Evolutionary conservation across 1,140 invertebrate genomes (phyloP).

Genomic region (Ceratina calcarata): DNA sequence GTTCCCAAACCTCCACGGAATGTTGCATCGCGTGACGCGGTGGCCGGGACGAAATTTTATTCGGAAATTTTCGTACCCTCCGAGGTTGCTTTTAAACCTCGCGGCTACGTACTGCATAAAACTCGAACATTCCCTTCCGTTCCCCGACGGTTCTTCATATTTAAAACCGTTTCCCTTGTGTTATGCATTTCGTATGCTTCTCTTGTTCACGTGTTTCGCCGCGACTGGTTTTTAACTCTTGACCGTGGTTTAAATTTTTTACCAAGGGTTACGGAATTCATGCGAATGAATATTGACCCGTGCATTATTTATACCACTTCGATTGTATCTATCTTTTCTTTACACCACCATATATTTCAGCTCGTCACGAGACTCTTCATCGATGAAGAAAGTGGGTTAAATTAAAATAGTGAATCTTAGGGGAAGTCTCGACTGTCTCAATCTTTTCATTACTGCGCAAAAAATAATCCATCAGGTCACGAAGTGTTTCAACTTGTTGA

Average conservation of each 20-base stretch:
- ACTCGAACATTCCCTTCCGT: constrained; percentile 41
- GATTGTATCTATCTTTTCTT: not conserved
- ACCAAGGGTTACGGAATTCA: not conserved
- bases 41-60: constrained; percentile 56
- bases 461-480: no score
- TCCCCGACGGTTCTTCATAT: constrained; percentile 9
- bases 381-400: not conserved
- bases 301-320: not conserved
- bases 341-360: no score
- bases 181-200: constrained; percentile 36
- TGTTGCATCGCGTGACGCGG: constrained; percentile 59
- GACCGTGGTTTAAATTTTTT: constrained; percentile 16
- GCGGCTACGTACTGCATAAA: constrained; percentile 50
- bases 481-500: no score
- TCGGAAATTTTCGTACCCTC: constrained; percentile 60
- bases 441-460: no score
- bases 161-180: constrained; percentile 34
- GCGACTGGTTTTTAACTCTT: constrained; percentile 13
- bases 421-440: no score
- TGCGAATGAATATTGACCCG: not conserved
- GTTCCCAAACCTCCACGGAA: constrained; percentile 53
- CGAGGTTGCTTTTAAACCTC: constrained; percentile 58
- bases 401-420: no score
- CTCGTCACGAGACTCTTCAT: not conserved
- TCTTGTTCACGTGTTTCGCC: constrained; percentile 9